Base-by-base conservation (phyloP, 2,888 invertebrate species). In the Scaptomyza cyrtandrae region DNA sequence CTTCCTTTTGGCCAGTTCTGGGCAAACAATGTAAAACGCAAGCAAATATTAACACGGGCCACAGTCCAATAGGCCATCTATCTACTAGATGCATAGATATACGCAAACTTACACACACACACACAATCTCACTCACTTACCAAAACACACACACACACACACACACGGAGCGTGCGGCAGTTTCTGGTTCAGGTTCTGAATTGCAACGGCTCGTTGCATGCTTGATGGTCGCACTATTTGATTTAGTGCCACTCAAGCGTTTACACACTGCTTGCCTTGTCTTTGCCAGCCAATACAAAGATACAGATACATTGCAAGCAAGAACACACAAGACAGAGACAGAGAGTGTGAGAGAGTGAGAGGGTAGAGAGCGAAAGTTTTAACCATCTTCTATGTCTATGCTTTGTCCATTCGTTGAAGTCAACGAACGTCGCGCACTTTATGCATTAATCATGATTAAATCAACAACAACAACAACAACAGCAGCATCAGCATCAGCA, bases 1-100 rank as follows among this genome's bases (percentile, higher is more conserved):
- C 41, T 41, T 41, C 41, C 33, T 41, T 41, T 65, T 75, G 84
- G 80, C 65, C 86, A 83, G 73, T 59, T 29, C 29, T 7, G 64
- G 48, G 67, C 79, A 82, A 80, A 82, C 81, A 82, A 80, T 83
- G 87, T 86, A 86, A 83, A 86, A 82, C 86, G 84, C 87, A 78
- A 73, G 80, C 85, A 86, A 82, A 86, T 86, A 82, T 86, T 86
- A 82, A 82, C 87, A 82, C 80, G 75, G 64, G 58, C 63, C 63
- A 64, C 65, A 78, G 66, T 54, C 74, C 74, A 70, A 76, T 74
- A 76, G 78, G 78, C 78, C 70, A 76, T 78, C 69, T 57, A 78
- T 73, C 69, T 71, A 59, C 69, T 71, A 68, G 46, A 57, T 45
- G 24, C 52, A 48, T 33, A 52, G 19, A 33, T 39, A 57, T 19